phyloP scores from a whole-genome alignment of 92 coral and sea anemone genomes.

The Heliopora coerulea region DNA sequence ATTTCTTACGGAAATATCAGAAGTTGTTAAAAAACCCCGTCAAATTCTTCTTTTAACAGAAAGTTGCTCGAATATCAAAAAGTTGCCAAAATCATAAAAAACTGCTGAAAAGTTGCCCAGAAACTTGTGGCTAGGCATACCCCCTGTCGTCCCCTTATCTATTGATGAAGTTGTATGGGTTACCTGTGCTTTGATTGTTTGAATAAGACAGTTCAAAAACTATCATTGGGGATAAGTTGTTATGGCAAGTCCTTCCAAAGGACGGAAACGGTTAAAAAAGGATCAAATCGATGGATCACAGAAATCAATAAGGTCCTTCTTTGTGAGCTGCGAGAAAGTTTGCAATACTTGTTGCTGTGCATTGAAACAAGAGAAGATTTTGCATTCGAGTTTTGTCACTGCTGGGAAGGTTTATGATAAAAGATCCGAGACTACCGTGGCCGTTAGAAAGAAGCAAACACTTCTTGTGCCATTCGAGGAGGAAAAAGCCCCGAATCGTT shows the following conservation, averaged over 20 bases:
- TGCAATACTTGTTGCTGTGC: neutral
- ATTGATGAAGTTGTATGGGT: too few relatives aligned
- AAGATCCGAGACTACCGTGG: neutral
- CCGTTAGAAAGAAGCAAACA: constrained; percentile 14
- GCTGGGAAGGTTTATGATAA: neutral
- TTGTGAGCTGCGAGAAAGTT: neutral
- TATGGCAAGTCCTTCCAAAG: neutral
- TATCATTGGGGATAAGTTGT: too few relatives aligned
- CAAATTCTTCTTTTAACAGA: too few relatives aligned
- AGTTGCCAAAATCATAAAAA: too few relatives aligned
- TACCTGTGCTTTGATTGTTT: too few relatives aligned
- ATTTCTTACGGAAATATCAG: too few relatives aligned
- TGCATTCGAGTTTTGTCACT: neutral
- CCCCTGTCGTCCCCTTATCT: too few relatives aligned
- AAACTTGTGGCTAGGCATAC: too few relatives aligned
- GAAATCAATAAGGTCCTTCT: constrained; percentile 15
- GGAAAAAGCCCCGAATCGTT: neutral
- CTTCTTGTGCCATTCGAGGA: constrained; percentile 25
- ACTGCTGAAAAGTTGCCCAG: too few relatives aligned
- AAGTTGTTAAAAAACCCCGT: too few relatives aligned
- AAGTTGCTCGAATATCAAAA: too few relatives aligned
- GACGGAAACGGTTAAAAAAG: constrained; percentile 19
- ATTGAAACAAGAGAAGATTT: neutral
- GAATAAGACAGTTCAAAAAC: too few relatives aligned
- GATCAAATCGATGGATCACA: constrained; percentile 6